Conservation (phyloP, 2,888 invertebrate genomes). For the Chrysina gloriosa region DNA sequence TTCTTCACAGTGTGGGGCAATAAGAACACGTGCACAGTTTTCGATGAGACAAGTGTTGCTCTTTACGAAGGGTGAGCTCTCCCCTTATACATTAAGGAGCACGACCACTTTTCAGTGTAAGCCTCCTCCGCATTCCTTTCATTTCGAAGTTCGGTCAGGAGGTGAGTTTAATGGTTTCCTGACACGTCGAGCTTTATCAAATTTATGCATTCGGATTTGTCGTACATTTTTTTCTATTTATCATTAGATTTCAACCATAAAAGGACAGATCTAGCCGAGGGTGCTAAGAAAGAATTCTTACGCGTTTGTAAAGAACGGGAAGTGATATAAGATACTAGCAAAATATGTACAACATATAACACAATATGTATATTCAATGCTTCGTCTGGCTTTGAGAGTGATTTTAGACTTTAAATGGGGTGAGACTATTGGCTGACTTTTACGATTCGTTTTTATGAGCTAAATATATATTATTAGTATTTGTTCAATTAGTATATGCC, state of each 20-base stretch:
- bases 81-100: constrained; percentile 10
- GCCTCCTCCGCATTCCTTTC: constrained; percentile 26
- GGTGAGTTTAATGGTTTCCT: constrained; percentile 25
- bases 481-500: no score
- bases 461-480: no score
- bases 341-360: not conserved
- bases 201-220: constrained; percentile 16
- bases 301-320: constrained; percentile 17
- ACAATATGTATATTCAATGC: not conserved
- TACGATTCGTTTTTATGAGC: no score
- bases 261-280: not conserved
- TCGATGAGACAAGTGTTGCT: constrained; percentile 48
- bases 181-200: constrained; percentile 13
- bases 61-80: constrained; percentile 44
- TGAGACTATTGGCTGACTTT: no score
- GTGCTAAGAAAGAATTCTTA: not conserved
- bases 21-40: constrained; percentile 54
- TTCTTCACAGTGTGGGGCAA: constrained; percentile 51
- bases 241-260: not conserved
- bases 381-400: not conserved
- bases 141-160: constrained; percentile 4
- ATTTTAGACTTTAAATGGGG: no score
- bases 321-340: constrained; percentile 18
- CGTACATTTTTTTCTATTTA: not conserved
- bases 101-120: not conserved